Conservation (phyloP, 2,797 vertebrate genomes). For the Cygnus olor region DNA sequence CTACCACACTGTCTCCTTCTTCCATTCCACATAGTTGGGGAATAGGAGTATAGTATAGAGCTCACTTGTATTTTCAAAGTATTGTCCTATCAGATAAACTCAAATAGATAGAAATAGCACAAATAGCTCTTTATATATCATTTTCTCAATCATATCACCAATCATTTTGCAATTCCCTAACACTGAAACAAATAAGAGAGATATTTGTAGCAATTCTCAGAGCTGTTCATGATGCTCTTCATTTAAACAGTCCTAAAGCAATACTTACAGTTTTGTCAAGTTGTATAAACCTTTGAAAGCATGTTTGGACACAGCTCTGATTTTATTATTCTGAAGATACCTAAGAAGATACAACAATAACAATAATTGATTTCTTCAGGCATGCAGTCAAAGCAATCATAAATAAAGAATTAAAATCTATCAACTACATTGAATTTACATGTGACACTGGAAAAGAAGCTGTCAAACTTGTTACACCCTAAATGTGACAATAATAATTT, state of each 20-base stretch:
- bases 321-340: slow-evolving; percentile 92
- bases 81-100: background rate
- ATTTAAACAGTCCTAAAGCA: background rate
- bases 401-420: background rate
- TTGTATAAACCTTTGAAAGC: slow-evolving; percentile 92
- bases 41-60: background rate
- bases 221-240: background rate
- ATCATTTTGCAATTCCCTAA: background rate
- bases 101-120: background rate
- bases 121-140: background rate
- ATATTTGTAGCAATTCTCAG: accelerated
- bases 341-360: slow-evolving; percentile 71
- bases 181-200: background rate
- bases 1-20: background rate
- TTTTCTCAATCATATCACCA: background rate
- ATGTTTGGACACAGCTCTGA: slow-evolving; percentile 82
- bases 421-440: background rate
- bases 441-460: background rate
- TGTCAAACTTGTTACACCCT: background rate
- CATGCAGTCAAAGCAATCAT: background rate
- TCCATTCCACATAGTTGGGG: background rate
- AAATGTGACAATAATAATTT: background rate
- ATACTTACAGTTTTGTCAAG: slow-evolving; percentile 92
- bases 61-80: background rate
- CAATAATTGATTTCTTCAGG: background rate